Base-by-base conservation (phyloP, 2,888 invertebrate species). In the Drosophila antonietae region DNA sequence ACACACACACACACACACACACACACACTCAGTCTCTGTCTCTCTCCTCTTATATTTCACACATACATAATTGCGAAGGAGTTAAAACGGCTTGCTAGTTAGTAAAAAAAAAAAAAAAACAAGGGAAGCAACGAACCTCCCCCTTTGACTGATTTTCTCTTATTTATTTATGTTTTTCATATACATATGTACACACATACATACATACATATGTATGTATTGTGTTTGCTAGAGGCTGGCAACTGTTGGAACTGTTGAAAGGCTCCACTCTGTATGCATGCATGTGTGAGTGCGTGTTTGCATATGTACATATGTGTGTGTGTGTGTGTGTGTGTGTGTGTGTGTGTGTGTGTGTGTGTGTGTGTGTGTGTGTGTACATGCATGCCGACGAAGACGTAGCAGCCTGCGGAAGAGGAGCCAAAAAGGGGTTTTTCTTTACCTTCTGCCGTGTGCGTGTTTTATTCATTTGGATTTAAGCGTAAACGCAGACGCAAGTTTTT, bases 381-480 rank as follows among this genome's bases (percentile, higher is more conserved):
- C 23, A 23, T 23, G 4, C 4, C 3, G 0, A 23, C 23, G 23
- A 23, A 23, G 23, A 23, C 23, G 23, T 23, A 23, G 23, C 56
- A 18, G 20, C 0, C 20, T n/a, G 20, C 23, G 43, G 60, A 37
- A 53, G 57, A 41, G 41, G 58, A 31, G 55, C 52, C 35, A 55
- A 65, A 75, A 68, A 72, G 59, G 68, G 68, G 69, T 55, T 61
- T 78, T 79, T 60, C 68, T 53, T 68, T 65, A 55, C 61, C 61
- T 67, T 66, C 62, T 58, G 63, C 60, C 70, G 69, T 71, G 71
- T 71, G 70, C 81, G 77, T 81, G 73, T 70, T 73, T 86, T 86
- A 83, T 83, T 86, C 87, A 86, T 83, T 86, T 82, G 83, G 72
- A 83, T 86, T 85, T 83, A 86, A 86, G 77, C 81, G 81, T 82